These are phyloP conservation scores for Mormyrops boulengeri DNA, from an alignment of 2,797 vertebrate species.

Conservation along the genomic window DNA sequence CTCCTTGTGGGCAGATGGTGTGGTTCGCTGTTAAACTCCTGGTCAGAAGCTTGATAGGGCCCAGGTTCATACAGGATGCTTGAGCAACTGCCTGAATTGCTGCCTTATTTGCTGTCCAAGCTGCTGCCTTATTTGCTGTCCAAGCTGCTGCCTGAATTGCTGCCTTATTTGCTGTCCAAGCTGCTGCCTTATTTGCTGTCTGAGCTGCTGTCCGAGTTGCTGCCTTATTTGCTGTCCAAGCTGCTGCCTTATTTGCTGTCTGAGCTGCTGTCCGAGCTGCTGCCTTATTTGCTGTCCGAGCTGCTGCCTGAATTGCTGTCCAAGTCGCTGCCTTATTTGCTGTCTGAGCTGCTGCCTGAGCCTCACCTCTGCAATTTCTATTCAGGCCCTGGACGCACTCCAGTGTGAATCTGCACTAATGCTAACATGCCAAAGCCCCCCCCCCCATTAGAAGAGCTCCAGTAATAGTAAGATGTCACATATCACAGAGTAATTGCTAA, in stretches of 20 bases:
- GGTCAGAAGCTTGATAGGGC: conserved; percentile 11
- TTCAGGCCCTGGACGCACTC: not conserved
- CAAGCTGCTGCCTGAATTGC: not conserved
- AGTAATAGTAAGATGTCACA: not conserved
- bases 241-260: not conserved
- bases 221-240: not conserved
- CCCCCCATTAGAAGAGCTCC: not conserved
- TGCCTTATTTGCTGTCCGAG: not conserved
- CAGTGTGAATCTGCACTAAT: not conserved
- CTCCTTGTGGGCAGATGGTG: conserved; percentile 24
- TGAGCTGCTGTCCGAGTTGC: not conserved
- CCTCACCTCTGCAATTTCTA: not conserved
- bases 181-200: too few relatives aligned
- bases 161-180: too few relatives aligned
- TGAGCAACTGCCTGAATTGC: not conserved
- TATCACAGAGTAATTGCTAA: not conserved
- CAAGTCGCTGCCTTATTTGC: not conserved
- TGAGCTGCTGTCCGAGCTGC: not conserved
- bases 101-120: not conserved
- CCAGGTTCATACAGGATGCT: not conserved
- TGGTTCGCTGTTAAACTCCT: conserved; percentile 18
- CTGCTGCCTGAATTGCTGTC: not conserved
- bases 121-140: not conserved
- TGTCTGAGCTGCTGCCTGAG: not conserved
- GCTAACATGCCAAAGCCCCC: not conserved